Base-by-base conservation (phyloP, 2,797 vertebrate species). In the Adrianichthys oophorus region DNA sequence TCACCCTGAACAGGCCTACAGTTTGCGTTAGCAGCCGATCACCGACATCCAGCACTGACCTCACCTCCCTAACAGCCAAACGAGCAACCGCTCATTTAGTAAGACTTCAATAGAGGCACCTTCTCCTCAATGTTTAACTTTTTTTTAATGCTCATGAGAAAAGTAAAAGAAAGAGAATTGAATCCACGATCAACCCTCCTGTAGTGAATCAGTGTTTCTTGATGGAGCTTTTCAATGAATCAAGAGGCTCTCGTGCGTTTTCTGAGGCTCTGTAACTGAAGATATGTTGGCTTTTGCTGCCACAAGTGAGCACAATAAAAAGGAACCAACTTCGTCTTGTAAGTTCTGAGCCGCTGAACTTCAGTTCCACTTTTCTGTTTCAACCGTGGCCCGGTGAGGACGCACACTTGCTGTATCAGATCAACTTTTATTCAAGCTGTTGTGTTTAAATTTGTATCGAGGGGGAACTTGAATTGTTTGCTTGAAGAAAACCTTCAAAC, bases 321-420 rank as follows among this genome's bases (percentile, higher is more conserved):
- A 62, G 63, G 69, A 78, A 72, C 42, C 3, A 6, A 12, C 26
- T 12, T 52, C 56, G 43, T 72, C 70, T 74, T 53, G 26, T 4
- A 54, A 52, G 57, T 73, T 57, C 53, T 59, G 52, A 62, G 62
- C 47, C 0, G 29, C 48, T 72, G 63, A 17, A 14, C 56, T 50
- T 57, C 54, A 70, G 50, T 77, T 81, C 76, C 76, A 64, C 70
- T 64, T 81, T 77, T 79, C 75, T 77, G 76, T 81, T 81, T 84
- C 81, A 75, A 56, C 78, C 70, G 47, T 4, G 45, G 15, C 40
- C 48, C 12, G 16, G 68, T 64, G 66, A 67, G 52, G 54, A 37
- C 40, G 19, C 12, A 7, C 48, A 32, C 13, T 4, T 7, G 2
- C 8, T 10, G 50, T 37, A 29, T 69, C 49, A 53, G n/a, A 53